phyloP scores from a whole-genome alignment of 2,797 vertebrate species.

The Pangasius krempfi region DNA sequence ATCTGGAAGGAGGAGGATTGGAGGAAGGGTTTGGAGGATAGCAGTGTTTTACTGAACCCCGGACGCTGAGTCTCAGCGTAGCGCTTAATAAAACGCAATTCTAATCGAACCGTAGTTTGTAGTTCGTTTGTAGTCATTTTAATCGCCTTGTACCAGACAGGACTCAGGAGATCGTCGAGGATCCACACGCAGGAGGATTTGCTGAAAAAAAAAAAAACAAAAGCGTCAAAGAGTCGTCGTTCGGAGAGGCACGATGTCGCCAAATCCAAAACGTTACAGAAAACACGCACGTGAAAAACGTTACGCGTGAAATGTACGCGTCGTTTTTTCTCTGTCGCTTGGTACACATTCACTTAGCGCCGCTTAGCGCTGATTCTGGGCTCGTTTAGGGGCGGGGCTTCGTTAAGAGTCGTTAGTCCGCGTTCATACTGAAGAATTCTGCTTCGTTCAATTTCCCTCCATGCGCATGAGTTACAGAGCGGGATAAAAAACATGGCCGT shows the following conservation, averaged over 20 bases:
- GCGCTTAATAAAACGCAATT: not conserved
- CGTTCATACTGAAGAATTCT: not conserved
- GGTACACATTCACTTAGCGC: no score
- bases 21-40: not conserved
- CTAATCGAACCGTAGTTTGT: no score
- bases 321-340: not conserved
- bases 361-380: no score
- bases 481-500: not conserved
- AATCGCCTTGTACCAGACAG: not conserved
- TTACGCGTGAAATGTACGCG: no score
- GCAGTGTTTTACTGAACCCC: not conserved
- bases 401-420: not conserved
- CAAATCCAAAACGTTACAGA: not conserved
- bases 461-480: no score
- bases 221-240: not conserved
- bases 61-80: not conserved
- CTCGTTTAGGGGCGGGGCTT: not conserved
- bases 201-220: not conserved
- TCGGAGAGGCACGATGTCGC: no score
- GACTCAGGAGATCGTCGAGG: not conserved
- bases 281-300: no score
- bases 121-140: not conserved
- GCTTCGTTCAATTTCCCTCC: not conserved
- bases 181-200: no score
- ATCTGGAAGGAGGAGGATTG: conserved; percentile 10